Evolutionary conservation across 2,888 invertebrate species (phyloP).

Genomic region (Abrostola triplasia): DNA sequence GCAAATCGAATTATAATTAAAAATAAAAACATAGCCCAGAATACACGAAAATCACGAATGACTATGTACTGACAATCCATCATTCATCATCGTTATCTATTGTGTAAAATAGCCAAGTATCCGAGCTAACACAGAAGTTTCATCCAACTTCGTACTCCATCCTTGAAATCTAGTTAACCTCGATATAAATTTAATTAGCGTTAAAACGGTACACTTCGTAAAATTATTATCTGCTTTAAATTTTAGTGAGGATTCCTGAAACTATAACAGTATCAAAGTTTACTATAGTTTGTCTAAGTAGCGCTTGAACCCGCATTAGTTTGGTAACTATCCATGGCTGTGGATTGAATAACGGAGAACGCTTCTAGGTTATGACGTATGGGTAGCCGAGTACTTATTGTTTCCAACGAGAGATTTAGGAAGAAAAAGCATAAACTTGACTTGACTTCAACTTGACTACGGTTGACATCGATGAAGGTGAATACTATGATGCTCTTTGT

Average conservation of each 20-base stretch:
- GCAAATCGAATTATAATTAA: too few species aligned
- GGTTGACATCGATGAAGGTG: too few species aligned
- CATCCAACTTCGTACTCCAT: conserved; percentile 2
- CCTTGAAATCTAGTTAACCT: conserved; percentile 19
- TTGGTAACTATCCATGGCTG: conserved; percentile 33
- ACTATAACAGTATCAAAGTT: conserved; percentile 46
- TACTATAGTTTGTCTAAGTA: conserved; percentile 44
- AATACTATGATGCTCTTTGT: too few species aligned
- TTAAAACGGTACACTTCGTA: conserved; percentile 29
- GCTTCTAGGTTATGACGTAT: conserved; percentile 31
- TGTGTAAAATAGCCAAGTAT: conserved; percentile 1
- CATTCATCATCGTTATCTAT: background rate
- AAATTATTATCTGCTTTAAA: conserved; percentile 51
- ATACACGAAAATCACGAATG: background rate
- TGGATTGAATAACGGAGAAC: conserved; percentile 35
- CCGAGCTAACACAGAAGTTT: background rate
- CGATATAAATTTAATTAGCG: conserved; percentile 40
- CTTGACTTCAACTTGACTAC: background rate
- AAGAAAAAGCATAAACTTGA: background rate
- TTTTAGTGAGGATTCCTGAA: conserved; percentile 47
- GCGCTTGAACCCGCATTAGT: conserved; percentile 46
- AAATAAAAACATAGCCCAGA: too few species aligned
- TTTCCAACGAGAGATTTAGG: background rate
- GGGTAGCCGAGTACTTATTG: background rate
- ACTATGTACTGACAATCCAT: background rate